phyloP scores from a whole-genome alignment of 2,888 invertebrate species.

The Villa cingulata region DNA sequence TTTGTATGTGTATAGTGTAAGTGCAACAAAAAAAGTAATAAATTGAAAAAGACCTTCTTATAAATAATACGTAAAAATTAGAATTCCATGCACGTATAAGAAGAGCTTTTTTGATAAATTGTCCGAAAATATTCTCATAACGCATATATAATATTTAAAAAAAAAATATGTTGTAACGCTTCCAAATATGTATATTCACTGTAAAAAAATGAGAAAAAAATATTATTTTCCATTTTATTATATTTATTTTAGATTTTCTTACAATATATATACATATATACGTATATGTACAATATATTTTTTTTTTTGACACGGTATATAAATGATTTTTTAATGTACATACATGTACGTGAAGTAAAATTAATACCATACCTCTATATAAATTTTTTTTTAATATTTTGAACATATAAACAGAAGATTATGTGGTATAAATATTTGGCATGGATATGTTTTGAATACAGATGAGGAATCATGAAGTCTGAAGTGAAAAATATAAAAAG shows the following conservation, averaged over 20 bases:
- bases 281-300: no score
- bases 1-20: no score
- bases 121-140: constrained; percentile 10
- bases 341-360: not conserved
- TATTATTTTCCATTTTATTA: not conserved
- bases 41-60: not conserved
- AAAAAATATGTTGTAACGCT: no score
- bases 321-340: not conserved
- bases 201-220: not conserved
- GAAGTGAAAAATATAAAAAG: no score
- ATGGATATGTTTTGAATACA: not conserved
- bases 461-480: no score
- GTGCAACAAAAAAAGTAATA: not conserved
- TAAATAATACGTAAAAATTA: constrained; percentile 5
- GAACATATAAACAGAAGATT: not conserved
- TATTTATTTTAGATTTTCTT: not conserved
- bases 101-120: constrained; percentile 11
- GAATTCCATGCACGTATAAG: constrained; percentile 8
- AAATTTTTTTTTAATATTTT: not conserved
- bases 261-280: no score
- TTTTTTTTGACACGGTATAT: not conserved
- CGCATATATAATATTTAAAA: no score
- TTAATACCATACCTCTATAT: no score
- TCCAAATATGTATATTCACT: not conserved
- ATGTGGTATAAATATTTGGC: not conserved